These are phyloP conservation scores for Plagodis pulveraria DNA, from an alignment of 2,888 invertebrate genomes.

Conservation along the genomic window DNA sequence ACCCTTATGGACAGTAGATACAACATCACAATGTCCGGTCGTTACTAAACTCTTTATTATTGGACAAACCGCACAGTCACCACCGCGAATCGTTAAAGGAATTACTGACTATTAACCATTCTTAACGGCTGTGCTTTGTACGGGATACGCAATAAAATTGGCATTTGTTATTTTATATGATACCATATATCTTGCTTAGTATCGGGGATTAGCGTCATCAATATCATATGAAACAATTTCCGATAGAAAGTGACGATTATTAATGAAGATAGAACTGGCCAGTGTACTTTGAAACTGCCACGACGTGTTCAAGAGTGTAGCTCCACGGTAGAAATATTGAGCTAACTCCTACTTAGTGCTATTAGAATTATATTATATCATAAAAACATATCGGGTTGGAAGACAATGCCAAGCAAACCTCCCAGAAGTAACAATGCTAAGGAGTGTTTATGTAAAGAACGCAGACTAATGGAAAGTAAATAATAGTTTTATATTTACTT, in stretches of 20 bases:
- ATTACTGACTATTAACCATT: slow-evolving; percentile 40
- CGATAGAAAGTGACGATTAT: slow-evolving; percentile 15
- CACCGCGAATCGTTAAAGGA: slow-evolving; percentile 31
- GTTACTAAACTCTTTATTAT: slow-evolving; percentile 26
- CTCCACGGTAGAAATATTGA: no score
- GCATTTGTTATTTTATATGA: slow-evolving; percentile 66
- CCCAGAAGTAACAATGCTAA: no score
- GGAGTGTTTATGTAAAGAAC: no score
- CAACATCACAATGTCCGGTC: slow-evolving; percentile 19
- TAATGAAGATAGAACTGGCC: slow-evolving; percentile 23
- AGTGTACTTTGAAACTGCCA: background rate
- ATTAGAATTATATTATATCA: no score
- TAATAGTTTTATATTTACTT: no score
- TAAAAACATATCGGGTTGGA: no score
- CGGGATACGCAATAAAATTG: slow-evolving; percentile 64
- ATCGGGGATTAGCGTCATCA: slow-evolving; percentile 38
- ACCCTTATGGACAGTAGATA: slow-evolving; percentile 6
- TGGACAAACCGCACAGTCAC: slow-evolving; percentile 25
- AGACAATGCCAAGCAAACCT: no score
- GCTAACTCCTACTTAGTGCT: no score
- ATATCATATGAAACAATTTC: slow-evolving; percentile 26
- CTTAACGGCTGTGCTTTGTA: slow-evolving; percentile 58
- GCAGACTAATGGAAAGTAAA: no score
- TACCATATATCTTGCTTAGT: slow-evolving; percentile 59
- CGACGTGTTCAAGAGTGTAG: no score